Evolutionary conservation across 1,140 invertebrate genomes (phyloP), one percentile per base, ranked within the genome.

Genomic region (Anoplolepis gracilipes): DNA sequence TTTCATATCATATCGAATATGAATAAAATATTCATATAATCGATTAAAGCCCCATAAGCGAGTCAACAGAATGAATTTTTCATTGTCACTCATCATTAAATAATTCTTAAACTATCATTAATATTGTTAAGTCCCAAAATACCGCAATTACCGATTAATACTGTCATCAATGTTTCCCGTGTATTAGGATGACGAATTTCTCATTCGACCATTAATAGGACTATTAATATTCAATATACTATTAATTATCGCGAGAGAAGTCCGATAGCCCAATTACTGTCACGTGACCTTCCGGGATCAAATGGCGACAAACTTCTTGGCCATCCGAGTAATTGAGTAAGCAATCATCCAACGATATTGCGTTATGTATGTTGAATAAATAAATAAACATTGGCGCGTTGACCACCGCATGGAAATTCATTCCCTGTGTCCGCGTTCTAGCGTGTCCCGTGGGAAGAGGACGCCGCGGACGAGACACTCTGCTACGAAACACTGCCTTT

Each of bases 341-440:
- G 67, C 57, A 85, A 87, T 89, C 85, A 75, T 62, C 28, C 69
- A 77, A 88, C 39, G 57, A 67, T 78, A 28, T 49, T 16, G 61
- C 84, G 78, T 84, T 85, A 65, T 64, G 61, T 62, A 78, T 62
- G 62, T 65, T 49, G 49, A 59, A 61, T 89, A 87, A 90, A 89
- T 73, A 89, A 89, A 89, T 90, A 89, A 90, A 89, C 85, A 89
- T 76, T 65, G 77, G 53, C 59, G 33, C 33, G 76, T 55, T 82
- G 76, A 57, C 39, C 36, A 46, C 42, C 19, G 13, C 53, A 72
- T 53, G 88, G 88, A 89, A 82, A 73, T 61, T 72, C n/a, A 61
- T 59, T 70, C 25, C 53, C 19, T 13, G 67, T 59, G 49, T 11
- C 33, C 1, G n/a, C 16, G 77, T 69, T 70, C 64, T 70, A 39